A percentile compares a stretch with the other conserved stretches of the same genome.
Conservation (phyloP, 2,888 invertebrate species). For the Trachelus iudaicus region DNA sequence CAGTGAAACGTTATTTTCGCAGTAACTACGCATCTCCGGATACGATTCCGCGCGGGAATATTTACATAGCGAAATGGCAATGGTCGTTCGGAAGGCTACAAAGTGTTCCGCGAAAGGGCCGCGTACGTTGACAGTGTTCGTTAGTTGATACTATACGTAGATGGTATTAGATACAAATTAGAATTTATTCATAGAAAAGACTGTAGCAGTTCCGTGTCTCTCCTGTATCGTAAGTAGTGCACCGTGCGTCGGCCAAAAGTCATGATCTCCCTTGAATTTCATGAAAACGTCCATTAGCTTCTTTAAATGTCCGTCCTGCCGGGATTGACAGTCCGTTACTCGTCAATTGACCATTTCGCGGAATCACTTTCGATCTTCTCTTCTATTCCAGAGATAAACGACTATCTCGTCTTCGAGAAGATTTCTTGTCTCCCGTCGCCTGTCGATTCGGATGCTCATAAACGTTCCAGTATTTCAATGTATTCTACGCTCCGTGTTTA, state of each 20-base stretch:
- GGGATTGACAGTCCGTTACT: not conserved
- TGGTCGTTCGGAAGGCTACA: not conserved
- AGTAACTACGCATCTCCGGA: not conserved
- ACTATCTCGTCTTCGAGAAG: not conserved
- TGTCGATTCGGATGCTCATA: not conserved
- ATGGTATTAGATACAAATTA: not conserved
- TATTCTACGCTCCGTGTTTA: not conserved
- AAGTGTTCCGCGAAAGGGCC: not conserved
- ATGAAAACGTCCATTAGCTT: not conserved
- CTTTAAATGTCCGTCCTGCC: not conserved
- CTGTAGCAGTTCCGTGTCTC: not conserved
- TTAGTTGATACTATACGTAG: not conserved
- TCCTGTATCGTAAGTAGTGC: not conserved
- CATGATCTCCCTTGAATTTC: not conserved
- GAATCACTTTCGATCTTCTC: not conserved
- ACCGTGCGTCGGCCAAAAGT: not conserved
- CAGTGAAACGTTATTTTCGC: not conserved
- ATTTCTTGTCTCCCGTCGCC: not conserved
- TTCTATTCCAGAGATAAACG: not conserved
- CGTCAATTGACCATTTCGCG: not conserved
- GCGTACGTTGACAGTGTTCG: not conserved
- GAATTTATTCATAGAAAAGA: not conserved
- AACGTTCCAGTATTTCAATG: not conserved
- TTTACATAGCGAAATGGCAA: not conserved
- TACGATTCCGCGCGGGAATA: not conserved